phyloP scores from a whole-genome alignment of 2,113 vertebrate species.

The Mohoua ochrocephala region DNA sequence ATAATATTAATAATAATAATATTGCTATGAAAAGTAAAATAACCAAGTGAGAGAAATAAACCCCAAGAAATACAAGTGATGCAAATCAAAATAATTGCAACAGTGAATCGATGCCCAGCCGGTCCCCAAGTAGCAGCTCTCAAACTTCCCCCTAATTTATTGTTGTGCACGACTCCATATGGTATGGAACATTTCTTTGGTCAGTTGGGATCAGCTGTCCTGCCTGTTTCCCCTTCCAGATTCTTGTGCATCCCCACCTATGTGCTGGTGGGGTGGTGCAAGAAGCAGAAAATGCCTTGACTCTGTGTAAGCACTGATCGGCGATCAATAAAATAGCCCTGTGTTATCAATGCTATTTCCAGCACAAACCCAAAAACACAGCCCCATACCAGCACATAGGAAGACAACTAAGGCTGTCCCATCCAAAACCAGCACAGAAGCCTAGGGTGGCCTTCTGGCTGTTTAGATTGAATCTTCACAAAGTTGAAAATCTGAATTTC shows the following conservation, averaged over 20 bases:
- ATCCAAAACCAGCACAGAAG: neutral
- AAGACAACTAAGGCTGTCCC: neutral
- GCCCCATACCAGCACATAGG: neutral
- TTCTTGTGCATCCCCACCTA: neutral
- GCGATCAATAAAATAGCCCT: neutral
- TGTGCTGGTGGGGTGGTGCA: neutral
- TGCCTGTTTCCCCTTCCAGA: neutral
- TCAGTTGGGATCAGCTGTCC: neutral
- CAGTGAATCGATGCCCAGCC: neutral
- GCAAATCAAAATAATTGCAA: neutral
- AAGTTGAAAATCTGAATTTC: neutral
- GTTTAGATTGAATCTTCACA: neutral
- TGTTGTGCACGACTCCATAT: neutral
- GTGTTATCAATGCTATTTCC: neutral
- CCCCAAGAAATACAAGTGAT: neutral
- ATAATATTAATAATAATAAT: neutral
- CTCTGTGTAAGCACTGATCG: neutral
- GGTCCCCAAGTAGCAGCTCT: neutral
- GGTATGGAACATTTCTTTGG: neutral
- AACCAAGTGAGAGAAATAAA: neutral
- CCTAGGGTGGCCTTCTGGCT: neutral
- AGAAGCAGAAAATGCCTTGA: neutral
- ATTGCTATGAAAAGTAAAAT: neutral
- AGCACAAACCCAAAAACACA: neutral
- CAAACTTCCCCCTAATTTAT: neutral